Evolutionary conservation across 2,113 vertebrate genomes (phyloP).

Genomic region (Columbina picui): DNA sequence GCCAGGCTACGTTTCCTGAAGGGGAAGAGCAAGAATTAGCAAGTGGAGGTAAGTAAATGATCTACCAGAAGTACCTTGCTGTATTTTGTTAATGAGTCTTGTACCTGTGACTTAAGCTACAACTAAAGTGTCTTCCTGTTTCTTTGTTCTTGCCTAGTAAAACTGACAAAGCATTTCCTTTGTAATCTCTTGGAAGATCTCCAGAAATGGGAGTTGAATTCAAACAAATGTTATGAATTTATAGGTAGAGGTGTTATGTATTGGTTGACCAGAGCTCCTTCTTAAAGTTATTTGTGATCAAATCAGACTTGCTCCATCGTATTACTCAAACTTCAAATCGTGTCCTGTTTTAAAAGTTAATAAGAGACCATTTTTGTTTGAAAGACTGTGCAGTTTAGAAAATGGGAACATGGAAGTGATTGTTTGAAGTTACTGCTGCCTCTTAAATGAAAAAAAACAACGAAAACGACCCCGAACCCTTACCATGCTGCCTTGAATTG

Average conservation of each 20-base stretch:
- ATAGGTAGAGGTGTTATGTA: rapidly evolving
- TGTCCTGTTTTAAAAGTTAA: not conserved
- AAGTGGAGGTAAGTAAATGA: slow-evolving; percentile 84
- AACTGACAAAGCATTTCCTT: not conserved
- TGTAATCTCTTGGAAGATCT: not conserved
- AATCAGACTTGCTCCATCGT: not conserved
- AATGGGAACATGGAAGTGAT: not conserved
- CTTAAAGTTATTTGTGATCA: not conserved
- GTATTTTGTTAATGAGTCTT: not conserved
- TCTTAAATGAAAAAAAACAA: not conserved
- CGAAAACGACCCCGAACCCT: not conserved
- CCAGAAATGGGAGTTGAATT: not conserved
- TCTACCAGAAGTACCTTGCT: not conserved
- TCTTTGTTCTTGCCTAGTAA: not conserved
- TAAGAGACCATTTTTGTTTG: not conserved
- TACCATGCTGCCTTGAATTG: not conserved
- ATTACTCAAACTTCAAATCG: not conserved
- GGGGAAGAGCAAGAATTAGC: slow-evolving; percentile 84
- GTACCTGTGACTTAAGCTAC: not conserved
- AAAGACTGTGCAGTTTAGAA: not conserved
- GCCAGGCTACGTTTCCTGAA: slow-evolving; percentile 88
- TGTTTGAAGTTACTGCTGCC: not conserved
- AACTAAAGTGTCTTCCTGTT: not conserved
- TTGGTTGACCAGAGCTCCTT: not conserved
- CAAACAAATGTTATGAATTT: not conserved